Percentiles rank a stretch among this genome's conserved stretches.
These are phyloP conservation scores for Carassius auratus DNA, from an alignment of 2,113 vertebrate species.

Conservation along the genomic window DNA sequence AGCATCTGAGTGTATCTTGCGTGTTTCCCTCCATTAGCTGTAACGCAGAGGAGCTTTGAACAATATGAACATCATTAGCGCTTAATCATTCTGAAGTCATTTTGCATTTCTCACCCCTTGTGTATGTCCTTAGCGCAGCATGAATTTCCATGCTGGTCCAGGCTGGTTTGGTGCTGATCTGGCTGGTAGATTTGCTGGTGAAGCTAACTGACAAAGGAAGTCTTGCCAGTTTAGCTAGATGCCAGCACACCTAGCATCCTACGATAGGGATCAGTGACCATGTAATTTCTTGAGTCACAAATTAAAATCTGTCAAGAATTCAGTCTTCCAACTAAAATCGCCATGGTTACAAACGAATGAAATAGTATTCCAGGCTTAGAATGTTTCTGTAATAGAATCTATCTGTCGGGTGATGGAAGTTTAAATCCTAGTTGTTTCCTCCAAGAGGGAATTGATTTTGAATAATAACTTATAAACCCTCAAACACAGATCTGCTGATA, in stretches of 20 bases:
- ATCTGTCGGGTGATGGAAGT: background rate
- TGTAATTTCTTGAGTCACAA: background rate
- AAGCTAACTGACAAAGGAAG: constrained; percentile 10
- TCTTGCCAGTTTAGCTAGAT: background rate
- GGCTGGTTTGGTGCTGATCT: constrained; percentile 33
- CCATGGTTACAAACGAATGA: constrained; percentile 20
- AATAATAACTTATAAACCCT: background rate
- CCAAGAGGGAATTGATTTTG: background rate
- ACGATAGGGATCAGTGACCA: background rate
- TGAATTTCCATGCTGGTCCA: constrained; percentile 28
- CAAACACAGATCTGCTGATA: background rate
- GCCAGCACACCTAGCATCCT: background rate
- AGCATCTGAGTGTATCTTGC: constrained; percentile 27
- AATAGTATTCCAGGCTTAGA: background rate
- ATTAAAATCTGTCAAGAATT: background rate
- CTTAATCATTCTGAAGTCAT: constrained; percentile 34
- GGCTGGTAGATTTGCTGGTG: constrained; percentile 5
- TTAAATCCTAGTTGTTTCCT: background rate
- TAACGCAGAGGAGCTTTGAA: constrained; percentile 28
- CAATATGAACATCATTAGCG: constrained; percentile 43
- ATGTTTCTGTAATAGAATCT: background rate
- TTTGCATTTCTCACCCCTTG: constrained; percentile 29
- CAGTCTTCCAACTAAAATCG: background rate
- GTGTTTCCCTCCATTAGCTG: constrained; percentile 42
- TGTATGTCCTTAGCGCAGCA: constrained; percentile 35